Evolutionary conservation across 1,140 invertebrate genomes (phyloP).

Genomic region (Muscidifurax raptorellus): DNA sequence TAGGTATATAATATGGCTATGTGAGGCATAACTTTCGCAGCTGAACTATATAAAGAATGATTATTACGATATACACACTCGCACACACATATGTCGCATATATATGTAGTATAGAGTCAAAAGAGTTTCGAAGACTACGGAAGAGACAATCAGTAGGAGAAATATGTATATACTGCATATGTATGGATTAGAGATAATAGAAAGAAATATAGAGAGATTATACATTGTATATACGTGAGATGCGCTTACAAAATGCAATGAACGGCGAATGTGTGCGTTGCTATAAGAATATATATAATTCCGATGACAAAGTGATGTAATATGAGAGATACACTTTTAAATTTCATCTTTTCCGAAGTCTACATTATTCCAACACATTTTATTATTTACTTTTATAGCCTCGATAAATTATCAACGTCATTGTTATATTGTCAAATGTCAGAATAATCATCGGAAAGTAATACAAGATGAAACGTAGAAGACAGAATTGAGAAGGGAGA

Average conservation of each 20-base stretch:
- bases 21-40: constrained; percentile 27
- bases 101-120: neutral
- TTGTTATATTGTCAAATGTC: neutral
- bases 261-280: constrained; percentile 3
- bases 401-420: neutral
- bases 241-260: constrained; percentile 31
- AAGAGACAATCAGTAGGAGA: neutral
- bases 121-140: neutral
- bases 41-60: neutral
- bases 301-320: neutral
- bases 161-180: neutral
- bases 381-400: neutral
- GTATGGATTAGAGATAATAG: neutral
- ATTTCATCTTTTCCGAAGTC: neutral
- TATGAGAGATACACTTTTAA: neutral
- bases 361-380: neutral
- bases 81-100: neutral
- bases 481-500: neutral
- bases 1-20: neutral
- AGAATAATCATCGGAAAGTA: neutral
- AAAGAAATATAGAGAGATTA: neutral
- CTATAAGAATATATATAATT: neutral
- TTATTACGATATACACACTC: neutral
- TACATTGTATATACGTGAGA: neutral
- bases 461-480: constrained; percentile 7